Base-by-base conservation (phyloP, 1,140 invertebrate species). In the Micrasema minimum region DNA sequence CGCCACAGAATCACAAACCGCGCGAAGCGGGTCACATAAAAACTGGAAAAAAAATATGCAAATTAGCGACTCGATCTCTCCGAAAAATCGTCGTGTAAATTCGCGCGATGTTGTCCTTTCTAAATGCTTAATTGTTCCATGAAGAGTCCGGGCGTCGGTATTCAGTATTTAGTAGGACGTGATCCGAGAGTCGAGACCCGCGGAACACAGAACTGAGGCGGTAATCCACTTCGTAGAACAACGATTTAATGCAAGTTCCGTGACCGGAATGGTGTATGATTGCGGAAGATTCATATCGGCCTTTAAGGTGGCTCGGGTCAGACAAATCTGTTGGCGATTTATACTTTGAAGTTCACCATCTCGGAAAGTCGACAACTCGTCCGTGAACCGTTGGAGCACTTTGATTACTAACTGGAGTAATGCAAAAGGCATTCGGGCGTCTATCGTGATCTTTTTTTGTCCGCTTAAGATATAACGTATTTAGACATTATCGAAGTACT, bases 281-380 rank as follows among this genome's bases (percentile, higher is more conserved):
- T 41, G 55, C 55, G 55, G 35, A 41, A 59, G 55, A 59, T 59
- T 59, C 55, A 43, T 59, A 59, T 59, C 55, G 55, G 35, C 35
- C 35, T 11, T 41, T 20, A 22, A 38, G 55, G 55, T 38, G 37
- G 37, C 55, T 41, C 37, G 37, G 50, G 50, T 22, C 50, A 53
- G 50, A 20, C 26, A 22, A 53, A 59, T 59, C 37, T 12, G 55
- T 38, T 18, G 7, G 12, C 22, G 51, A 53, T 31, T 53, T 53
- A 38, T 20, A 31, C 55, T 59, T 59, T 59, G 55, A 59, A 59
- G 55, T 59, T 38, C 55, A 35, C 55, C 35, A 59, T 20, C 37
- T 22, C 37, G 16, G 16, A 59, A 59, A 59, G 9, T 38, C 35
- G 37, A 59, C 35, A 38, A 22, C 18, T 16, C 16, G 26, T 16